A percentile compares a stretch with the other conserved stretches of the same genome.
These are phyloP conservation scores for Panagrolaimus sp. DNA, from an alignment of 1,140 invertebrate genomes.

Conservation along the genomic window DNA sequence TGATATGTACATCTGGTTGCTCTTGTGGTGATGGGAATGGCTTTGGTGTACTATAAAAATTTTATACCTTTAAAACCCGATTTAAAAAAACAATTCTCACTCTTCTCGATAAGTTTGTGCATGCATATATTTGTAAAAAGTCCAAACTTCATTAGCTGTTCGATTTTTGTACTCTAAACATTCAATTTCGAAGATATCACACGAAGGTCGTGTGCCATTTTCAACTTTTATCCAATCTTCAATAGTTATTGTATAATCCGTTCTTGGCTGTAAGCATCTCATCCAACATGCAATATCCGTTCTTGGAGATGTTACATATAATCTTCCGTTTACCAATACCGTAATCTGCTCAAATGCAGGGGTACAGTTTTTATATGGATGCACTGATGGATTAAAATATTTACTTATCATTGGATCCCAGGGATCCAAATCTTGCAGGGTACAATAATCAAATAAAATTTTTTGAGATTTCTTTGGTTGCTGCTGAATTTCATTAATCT, in stretches of 20 bases:
- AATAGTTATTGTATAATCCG: not conserved
- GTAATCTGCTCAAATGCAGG: not conserved
- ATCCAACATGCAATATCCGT: not conserved
- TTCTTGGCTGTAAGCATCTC: slow-evolving; percentile 8
- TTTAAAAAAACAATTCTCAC: not conserved
- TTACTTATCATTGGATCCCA: not conserved
- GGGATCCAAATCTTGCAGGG: not conserved
- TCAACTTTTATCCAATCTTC: not conserved
- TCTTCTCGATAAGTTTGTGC: slow-evolving; percentile 6
- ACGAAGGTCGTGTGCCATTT: not conserved
- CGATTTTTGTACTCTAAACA: too few relatives aligned
- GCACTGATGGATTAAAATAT: not conserved
- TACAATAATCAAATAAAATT: not conserved
- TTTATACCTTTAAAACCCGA: not conserved
- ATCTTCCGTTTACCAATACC: not conserved
- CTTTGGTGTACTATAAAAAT: not conserved
- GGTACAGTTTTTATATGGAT: not conserved
- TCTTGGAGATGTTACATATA: not conserved
- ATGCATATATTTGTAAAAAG: slow-evolving; percentile 2
- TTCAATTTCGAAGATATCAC: slow-evolving; percentile 15
- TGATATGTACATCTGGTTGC: slow-evolving; percentile 21
- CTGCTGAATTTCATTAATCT: too few relatives aligned
- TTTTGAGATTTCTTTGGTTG: too few relatives aligned
- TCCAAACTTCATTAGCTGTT: not conserved
- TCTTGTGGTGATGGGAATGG: not conserved